These are phyloP conservation scores for Apostichopus leukothele DNA, from an alignment of 53 echinoderm and acorn worm species.

Conservation along the genomic window DNA sequence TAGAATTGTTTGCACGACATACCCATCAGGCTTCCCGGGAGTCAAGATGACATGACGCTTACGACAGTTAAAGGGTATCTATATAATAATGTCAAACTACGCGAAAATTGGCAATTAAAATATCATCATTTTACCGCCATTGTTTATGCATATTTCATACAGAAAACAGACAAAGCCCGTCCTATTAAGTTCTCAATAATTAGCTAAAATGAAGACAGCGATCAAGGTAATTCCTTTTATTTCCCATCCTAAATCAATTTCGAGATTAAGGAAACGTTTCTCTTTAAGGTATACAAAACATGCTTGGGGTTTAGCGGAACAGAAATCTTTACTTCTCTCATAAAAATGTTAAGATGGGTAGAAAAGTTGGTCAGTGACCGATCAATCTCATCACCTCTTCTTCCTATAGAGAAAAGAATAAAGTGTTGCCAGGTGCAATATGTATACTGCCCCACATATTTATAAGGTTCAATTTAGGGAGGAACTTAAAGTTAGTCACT, in stretches of 20 bases:
- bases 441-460: too few relatives aligned
- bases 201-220: too few relatives aligned
- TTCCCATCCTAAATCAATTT: too few relatives aligned
- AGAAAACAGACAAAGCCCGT: too few relatives aligned
- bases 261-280: neutral
- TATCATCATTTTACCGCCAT: neutral
- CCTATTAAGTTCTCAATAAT: too few relatives aligned
- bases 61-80: neutral
- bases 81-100: neutral
- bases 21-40: constrained; percentile 2
- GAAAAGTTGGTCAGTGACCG: neutral
- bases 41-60: neutral
- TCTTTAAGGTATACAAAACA: neutral
- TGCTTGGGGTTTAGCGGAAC: neutral
- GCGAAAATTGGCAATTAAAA: neutral
- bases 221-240: too few relatives aligned
- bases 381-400: neutral
- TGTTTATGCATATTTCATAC: too few relatives aligned
- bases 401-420: neutral
- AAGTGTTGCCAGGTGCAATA: neutral
- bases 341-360: neutral
- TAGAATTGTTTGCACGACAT: constrained; percentile 10
- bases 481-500: too few relatives aligned
- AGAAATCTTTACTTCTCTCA: neutral
- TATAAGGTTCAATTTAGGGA: too few relatives aligned